Percentiles rank a stretch among this genome's conserved stretches.
Evolutionary conservation across 2,888 invertebrate genomes (phyloP).

Genomic region (Stenchaetothrips biformis): DNA sequence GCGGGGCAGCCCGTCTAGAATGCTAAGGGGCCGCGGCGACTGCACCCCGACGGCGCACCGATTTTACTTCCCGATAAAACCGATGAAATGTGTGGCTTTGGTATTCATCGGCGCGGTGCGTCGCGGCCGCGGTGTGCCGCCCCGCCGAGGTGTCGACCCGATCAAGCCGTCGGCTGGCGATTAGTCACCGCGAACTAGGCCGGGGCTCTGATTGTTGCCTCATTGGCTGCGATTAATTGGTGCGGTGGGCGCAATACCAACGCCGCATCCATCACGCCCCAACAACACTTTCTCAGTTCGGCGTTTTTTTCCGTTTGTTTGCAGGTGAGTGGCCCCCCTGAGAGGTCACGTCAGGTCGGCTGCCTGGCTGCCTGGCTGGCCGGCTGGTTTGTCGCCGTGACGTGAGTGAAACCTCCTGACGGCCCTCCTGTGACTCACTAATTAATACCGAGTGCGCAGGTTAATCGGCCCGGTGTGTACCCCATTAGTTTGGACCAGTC

Average conservation of each 20-base stretch:
- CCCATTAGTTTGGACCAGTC: slow-evolving; percentile 24
- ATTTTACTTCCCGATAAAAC: background rate
- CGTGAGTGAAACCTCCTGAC: background rate
- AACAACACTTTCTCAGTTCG: background rate
- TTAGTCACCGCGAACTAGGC: background rate
- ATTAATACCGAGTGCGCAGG: slow-evolving; percentile 24
- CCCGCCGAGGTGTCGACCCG: background rate
- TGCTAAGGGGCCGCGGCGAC: slow-evolving; percentile 13
- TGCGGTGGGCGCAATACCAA: background rate
- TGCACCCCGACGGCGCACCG: background rate
- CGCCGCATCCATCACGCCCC: background rate
- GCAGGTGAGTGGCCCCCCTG: background rate
- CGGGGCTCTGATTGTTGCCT: background rate
- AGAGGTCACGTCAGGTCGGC: background rate
- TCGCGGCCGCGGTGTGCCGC: background rate
- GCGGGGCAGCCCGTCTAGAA: background rate
- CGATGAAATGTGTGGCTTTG: slow-evolving; percentile 2
- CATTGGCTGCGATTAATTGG: slow-evolving; percentile 4
- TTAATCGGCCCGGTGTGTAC: slow-evolving; percentile 20
- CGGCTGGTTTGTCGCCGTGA: background rate
- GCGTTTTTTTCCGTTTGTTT: background rate
- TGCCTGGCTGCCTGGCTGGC: background rate
- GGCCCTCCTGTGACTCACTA: background rate
- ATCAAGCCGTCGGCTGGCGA: background rate
- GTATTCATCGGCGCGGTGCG: slow-evolving; percentile 3